Percentiles rank a stretch among this genome's conserved stretches.
Evolutionary conservation across 30 jellyfish, hydroid and myxozoan genomes (phyloP).

Genomic region (Chrysaora quinquecirrha): DNA sequence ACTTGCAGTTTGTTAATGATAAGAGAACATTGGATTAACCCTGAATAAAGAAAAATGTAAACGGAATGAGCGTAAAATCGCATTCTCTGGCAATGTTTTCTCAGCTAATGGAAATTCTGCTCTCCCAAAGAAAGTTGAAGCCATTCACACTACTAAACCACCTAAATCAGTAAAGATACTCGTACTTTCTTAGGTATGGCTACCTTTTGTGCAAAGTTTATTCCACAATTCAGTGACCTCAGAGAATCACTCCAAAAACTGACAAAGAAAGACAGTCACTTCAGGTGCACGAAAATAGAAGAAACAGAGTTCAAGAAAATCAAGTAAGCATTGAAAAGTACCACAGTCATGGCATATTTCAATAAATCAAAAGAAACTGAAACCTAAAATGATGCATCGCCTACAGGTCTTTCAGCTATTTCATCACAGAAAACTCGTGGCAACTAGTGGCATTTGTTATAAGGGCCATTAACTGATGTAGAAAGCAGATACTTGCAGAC

Average conservation of each 20-base stretch:
- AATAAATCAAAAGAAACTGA: background rate
- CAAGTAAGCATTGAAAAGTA: conserved; percentile 3
- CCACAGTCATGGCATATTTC: background rate
- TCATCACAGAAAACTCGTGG: background rate
- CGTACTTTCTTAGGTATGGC: conserved; percentile 40
- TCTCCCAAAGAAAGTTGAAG: background rate
- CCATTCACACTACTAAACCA: background rate
- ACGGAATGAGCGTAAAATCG: background rate
- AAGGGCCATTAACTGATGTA: background rate
- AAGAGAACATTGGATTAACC: too few species aligned
- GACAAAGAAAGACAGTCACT: background rate
- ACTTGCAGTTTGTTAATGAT: too few species aligned
- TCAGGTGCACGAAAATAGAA: background rate
- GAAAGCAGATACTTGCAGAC: background rate
- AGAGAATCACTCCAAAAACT: background rate
- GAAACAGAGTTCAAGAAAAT: background rate
- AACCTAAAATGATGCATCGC: background rate
- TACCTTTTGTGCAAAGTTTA: conserved; percentile 14
- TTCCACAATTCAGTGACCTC: conserved; percentile 9
- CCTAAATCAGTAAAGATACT: background rate
- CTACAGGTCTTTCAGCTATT: background rate
- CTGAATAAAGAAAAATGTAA: background rate
- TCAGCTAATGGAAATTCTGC: background rate
- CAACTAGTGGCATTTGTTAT: background rate
- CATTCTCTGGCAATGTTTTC: background rate